Conservation (phyloP, 2,888 invertebrate genomes). For the Noctuana brunneofusca region DNA sequence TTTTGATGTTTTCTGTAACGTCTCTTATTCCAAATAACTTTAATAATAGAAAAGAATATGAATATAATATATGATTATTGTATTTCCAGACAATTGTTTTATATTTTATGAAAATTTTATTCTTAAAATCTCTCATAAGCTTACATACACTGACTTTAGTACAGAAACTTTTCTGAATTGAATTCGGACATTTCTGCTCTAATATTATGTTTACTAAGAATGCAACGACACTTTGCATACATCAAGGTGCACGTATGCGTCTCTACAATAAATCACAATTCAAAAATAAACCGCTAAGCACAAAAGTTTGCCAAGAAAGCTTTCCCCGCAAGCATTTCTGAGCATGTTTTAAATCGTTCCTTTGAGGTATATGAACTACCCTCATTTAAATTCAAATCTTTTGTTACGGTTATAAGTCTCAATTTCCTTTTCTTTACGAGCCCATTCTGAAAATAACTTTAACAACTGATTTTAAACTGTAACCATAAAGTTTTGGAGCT, state of each 20-base stretch:
- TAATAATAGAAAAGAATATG: background rate
- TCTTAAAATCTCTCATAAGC: background rate
- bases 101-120: background rate
- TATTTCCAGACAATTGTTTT: background rate
- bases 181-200: background rate
- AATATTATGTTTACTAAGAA: constrained; percentile 19
- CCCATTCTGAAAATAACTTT: constrained; percentile 37
- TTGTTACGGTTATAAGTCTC: constrained; percentile 29
- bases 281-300: constrained; percentile 70
- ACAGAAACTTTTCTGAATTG: background rate
- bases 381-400: constrained; percentile 47
- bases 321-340: constrained; percentile 71
- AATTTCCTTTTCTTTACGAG: constrained; percentile 23
- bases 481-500: constrained; percentile 42
- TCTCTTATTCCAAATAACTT: background rate
- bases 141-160: background rate
- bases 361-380: constrained; percentile 53
- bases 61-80: background rate
- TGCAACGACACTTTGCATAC: constrained; percentile 28
- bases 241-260: constrained; percentile 35
- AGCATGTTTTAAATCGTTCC: constrained; percentile 73
- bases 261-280: constrained; percentile 66
- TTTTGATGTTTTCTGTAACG: constrained; percentile 6
- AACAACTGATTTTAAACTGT: constrained; percentile 46
- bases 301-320: constrained; percentile 73